These are phyloP conservation scores for Peromyscus melanophrys DNA, from an alignment of 2,797 vertebrate genomes.

Conservation along the genomic window DNA sequence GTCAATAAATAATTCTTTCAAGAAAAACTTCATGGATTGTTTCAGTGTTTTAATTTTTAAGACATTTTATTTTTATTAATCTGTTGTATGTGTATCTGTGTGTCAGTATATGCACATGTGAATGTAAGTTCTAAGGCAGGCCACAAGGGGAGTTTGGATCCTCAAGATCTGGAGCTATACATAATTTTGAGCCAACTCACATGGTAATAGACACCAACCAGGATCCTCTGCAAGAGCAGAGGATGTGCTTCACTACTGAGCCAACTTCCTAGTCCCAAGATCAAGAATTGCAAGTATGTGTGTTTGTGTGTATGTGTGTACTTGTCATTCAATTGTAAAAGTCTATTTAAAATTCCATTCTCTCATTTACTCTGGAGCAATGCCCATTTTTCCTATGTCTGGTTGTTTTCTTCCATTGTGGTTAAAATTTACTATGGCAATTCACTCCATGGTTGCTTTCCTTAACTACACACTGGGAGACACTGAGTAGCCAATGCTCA, in stretches of 20 bases:
- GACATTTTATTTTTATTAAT: not conserved
- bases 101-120: not conserved
- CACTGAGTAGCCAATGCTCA: not conserved
- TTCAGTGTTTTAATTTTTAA: not conserved
- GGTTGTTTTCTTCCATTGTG: not conserved
- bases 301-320: not conserved
- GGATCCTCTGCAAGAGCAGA: not conserved
- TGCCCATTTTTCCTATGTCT: not conserved
- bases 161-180: not conserved
- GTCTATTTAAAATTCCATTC: not conserved
- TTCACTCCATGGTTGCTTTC: not conserved
- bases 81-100: not conserved
- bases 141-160: not conserved
- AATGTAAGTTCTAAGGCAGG: not conserved
- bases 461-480: not conserved
- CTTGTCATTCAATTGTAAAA: not conserved
- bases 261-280: not conserved
- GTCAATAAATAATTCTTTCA: not conserved
- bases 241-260: not conserved
- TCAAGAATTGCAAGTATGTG: not conserved
- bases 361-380: not conserved
- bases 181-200: not conserved
- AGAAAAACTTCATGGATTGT: not conserved
- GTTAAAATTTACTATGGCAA: not conserved
- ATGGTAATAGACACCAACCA: not conserved